phyloP scores from a whole-genome alignment of 2,113 vertebrate genomes.

The Lepus europaeus region DNA sequence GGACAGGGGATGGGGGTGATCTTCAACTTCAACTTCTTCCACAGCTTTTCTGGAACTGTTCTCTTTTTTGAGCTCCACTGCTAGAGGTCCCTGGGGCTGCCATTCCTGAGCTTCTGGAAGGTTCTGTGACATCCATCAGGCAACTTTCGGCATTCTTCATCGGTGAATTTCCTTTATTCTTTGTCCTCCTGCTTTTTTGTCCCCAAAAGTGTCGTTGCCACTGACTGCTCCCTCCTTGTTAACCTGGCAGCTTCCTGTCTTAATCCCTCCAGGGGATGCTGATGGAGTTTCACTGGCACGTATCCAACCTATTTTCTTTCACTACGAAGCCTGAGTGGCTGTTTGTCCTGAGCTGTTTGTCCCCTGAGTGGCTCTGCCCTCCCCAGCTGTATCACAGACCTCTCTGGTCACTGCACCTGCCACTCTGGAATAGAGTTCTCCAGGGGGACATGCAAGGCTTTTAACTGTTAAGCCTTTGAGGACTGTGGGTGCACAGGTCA shows the following conservation, averaged over 20 bases:
- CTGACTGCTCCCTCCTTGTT: background rate
- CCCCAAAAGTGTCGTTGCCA: background rate
- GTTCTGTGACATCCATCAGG: accelerated
- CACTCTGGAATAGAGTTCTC: background rate
- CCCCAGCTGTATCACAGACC: background rate
- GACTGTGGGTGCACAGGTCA: background rate
- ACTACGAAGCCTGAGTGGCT: too few species aligned
- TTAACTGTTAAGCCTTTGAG: background rate
- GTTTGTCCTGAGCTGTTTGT: background rate
- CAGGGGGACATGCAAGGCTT: background rate
- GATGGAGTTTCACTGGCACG: background rate
- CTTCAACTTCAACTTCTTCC: background rate
- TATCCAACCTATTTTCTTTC: background rate
- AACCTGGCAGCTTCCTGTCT: too few species aligned
- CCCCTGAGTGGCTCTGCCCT: background rate
- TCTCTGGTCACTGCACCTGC: background rate
- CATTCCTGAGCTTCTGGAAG: background rate
- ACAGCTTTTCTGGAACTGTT: background rate
- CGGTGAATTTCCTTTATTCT: background rate
- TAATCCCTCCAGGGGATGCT: background rate
- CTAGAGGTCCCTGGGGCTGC: background rate
- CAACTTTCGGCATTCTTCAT: background rate
- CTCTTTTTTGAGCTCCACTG: background rate
- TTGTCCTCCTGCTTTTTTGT: background rate
- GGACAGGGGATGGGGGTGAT: too few species aligned